These are phyloP conservation scores for Phataginus tricuspis DNA, from an alignment of 2,797 vertebrate genomes.

Conservation along the genomic window DNA sequence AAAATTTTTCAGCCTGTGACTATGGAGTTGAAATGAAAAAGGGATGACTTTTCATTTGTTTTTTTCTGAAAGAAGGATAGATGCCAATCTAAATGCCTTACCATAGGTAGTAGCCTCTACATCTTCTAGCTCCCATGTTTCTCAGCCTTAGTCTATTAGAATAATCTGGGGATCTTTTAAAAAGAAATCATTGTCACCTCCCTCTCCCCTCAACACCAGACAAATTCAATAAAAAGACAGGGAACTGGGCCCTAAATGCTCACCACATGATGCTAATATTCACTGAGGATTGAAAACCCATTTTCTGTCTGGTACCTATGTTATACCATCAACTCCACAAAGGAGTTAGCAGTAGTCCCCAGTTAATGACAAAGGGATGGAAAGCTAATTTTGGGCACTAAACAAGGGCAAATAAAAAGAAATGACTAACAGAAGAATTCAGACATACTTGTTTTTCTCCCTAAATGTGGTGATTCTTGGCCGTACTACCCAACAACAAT, in stretches of 20 bases:
- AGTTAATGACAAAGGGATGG: background rate
- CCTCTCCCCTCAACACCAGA: background rate
- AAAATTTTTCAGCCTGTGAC: background rate
- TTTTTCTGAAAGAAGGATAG: background rate
- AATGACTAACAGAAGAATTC: background rate
- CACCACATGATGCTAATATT: background rate
- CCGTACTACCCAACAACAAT: background rate
- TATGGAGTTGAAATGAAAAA: background rate
- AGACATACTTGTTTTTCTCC: background rate
- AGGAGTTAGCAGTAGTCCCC: background rate
- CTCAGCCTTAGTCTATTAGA: background rate
- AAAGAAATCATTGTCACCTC: background rate
- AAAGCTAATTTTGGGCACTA: background rate
- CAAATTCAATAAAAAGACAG: background rate
- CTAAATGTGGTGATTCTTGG: constrained; percentile 13
- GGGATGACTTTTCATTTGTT: background rate
- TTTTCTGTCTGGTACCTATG: background rate
- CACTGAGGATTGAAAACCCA: background rate
- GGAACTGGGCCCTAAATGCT: background rate
- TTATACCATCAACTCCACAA: background rate
- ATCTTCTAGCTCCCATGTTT: background rate
- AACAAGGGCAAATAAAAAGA: background rate
- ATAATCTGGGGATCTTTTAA: background rate
- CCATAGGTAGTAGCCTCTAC: background rate
- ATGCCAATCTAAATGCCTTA: background rate